Conservation (phyloP, 2,888 invertebrate genomes). For the Quadriops clusia region DNA sequence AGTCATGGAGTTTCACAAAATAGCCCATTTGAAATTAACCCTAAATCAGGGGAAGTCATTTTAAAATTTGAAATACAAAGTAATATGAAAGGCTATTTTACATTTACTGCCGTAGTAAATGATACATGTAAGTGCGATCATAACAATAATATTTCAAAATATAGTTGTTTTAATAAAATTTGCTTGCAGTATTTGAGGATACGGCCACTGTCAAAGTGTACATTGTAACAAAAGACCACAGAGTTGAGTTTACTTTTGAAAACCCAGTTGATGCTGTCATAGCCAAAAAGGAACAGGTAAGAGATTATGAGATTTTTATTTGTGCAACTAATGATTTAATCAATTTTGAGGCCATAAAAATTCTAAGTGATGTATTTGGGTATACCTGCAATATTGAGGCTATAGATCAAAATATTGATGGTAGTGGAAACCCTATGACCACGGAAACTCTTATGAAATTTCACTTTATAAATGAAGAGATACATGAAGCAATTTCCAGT, state of each 20-base stretch:
- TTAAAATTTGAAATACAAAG: conserved; percentile 41
- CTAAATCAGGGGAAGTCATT: conserved; percentile 36
- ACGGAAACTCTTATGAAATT: conserved; percentile 41
- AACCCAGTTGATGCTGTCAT: conserved; percentile 39
- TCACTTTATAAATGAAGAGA: conserved; percentile 42
- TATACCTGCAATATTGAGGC: conserved; percentile 50
- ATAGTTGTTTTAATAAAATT: conserved; percentile 3
- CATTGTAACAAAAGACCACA: conserved; percentile 44
- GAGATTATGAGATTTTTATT: conserved; percentile 22
- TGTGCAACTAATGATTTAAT: conserved; percentile 9
- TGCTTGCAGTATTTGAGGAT: conserved; percentile 25
- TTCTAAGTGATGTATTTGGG: conserved; percentile 40
- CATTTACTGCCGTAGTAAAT: conserved; percentile 42
- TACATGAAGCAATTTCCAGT: conserved; percentile 40
- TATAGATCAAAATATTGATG: conserved; percentile 35
- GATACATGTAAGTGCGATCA: conserved; percentile 37
- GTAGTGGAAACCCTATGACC: conserved; percentile 31
- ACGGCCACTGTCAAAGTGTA: conserved; percentile 43
- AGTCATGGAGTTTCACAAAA: no score
- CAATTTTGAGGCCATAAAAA: conserved; percentile 39
- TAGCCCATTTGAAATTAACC: conserved; percentile 35
- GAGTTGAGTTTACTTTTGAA: conserved; percentile 44
- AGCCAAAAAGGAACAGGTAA: conserved; percentile 37
- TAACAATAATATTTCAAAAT: conserved; percentile 1
- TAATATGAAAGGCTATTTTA: conserved; percentile 50